These are phyloP conservation scores for Drosophila kohkoa DNA, from an alignment of 1,140 invertebrate genomes.

Conservation along the genomic window DNA sequence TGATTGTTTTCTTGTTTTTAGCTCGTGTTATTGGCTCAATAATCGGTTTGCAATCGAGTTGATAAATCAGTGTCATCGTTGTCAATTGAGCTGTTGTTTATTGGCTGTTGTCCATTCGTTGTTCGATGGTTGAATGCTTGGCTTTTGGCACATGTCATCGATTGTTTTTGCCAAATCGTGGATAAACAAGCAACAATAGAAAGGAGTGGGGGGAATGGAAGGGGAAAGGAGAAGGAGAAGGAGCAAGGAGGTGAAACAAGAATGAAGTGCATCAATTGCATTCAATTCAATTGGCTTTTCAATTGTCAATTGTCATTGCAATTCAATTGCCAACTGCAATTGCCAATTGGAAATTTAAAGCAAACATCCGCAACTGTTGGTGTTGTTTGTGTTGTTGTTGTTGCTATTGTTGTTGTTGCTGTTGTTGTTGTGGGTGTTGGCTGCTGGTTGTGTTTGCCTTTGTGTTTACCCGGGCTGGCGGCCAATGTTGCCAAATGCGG, in stretches of 20 bases:
- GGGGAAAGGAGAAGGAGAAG: neutral
- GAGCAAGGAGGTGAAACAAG: slow-evolving; percentile 8
- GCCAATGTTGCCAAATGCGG: slow-evolving; percentile 64
- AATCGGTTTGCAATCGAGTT: neutral
- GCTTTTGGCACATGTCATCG: slow-evolving; percentile 50
- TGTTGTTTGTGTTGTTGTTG: slow-evolving; percentile 30
- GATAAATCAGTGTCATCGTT: slow-evolving; percentile 12
- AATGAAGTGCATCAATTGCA: slow-evolving; percentile 66
- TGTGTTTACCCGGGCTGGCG: slow-evolving; percentile 47
- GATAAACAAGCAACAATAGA: slow-evolving; percentile 15
- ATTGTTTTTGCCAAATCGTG: slow-evolving; percentile 35
- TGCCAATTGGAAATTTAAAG: slow-evolving; percentile 74
- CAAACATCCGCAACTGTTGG: slow-evolving; percentile 57
- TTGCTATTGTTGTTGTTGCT: slow-evolving; percentile 15
- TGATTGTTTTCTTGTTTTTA: neutral
- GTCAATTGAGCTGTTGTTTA: slow-evolving; percentile 3
- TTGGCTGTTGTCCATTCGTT: neutral
- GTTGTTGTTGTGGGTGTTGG: slow-evolving; percentile 32
- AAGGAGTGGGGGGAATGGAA: neutral
- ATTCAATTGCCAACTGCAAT: slow-evolving; percentile 69
- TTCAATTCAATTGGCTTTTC: slow-evolving; percentile 79
- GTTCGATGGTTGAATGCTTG: neutral
- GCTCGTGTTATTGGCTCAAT: slow-evolving; percentile 13
- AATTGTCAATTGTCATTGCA: slow-evolving; percentile 70
- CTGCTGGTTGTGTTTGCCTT: slow-evolving; percentile 36